Conservation (phyloP, 2,888 invertebrate species). For the Thalpophila matura region DNA sequence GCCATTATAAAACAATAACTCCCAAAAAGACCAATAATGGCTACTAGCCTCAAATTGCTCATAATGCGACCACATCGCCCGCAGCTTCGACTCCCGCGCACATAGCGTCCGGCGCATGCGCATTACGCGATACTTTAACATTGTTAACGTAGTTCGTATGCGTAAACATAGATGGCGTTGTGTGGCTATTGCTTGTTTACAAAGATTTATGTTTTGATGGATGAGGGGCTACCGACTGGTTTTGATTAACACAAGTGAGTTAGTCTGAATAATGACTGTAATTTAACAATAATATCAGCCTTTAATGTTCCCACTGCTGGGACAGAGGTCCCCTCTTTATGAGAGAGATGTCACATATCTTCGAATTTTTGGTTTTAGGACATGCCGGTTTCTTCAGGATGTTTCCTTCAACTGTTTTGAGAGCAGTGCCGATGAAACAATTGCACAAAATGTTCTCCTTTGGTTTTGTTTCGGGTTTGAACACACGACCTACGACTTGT, state of each 20-base stretch:
- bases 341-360: too few relatives aligned
- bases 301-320: too few relatives aligned
- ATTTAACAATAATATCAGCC: background rate
- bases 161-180: slow-evolving; percentile 57
- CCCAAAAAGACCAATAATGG: slow-evolving; percentile 33
- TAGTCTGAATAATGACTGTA: background rate
- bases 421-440: too few relatives aligned
- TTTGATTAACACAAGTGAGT: slow-evolving; percentile 8
- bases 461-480: too few relatives aligned
- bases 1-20: slow-evolving; percentile 45
- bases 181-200: slow-evolving; percentile 15
- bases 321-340: too few relatives aligned
- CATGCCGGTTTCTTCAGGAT: too few relatives aligned
- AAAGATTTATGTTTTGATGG: slow-evolving; percentile 25
- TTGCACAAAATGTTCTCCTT: too few relatives aligned
- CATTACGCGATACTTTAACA: slow-evolving; percentile 8
- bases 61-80: slow-evolving; percentile 48
- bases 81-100: slow-evolving; percentile 21
- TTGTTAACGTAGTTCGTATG: slow-evolving; percentile 36
- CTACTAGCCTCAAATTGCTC: slow-evolving; percentile 41
- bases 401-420: too few relatives aligned
- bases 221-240: slow-evolving; percentile 4
- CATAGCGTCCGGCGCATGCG: slow-evolving; percentile 23
- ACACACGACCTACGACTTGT: too few relatives aligned
- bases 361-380: too few relatives aligned